A percentile compares a stretch with the other conserved stretches of the same genome.
phyloP scores from a whole-genome alignment of 2,888 invertebrate genomes.

The Steromphala cineraria region DNA sequence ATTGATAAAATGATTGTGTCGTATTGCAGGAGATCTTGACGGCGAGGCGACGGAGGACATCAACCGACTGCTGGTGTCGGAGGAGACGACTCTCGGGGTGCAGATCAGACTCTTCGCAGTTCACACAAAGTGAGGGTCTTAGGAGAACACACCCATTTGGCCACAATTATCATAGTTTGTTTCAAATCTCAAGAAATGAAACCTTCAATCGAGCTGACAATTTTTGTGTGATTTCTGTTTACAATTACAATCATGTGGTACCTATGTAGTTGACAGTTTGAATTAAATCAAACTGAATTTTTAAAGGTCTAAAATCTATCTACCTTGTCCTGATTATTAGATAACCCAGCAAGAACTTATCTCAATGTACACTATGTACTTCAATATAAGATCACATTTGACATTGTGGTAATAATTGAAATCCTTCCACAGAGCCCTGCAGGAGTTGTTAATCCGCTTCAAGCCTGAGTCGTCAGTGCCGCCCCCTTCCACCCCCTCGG shows the following conservation, averaged over 20 bases:
- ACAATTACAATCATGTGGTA: too few species aligned
- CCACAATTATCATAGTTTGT: too few species aligned
- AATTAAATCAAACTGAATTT: too few species aligned
- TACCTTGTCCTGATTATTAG: too few species aligned
- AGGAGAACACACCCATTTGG: too few species aligned
- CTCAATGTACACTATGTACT: too few species aligned
- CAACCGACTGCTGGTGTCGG: slow-evolving; percentile 3
- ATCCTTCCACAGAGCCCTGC: slow-evolving; percentile 80
- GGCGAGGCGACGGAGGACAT: slow-evolving; percentile 5
- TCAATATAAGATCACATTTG: background rate
- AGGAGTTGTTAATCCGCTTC: slow-evolving; percentile 85
- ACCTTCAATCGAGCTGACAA: too few species aligned
- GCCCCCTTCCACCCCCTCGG: slow-evolving; percentile 54
- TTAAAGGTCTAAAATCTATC: too few species aligned
- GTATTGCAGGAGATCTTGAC: slow-evolving; percentile 60
- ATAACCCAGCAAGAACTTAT: too few species aligned
- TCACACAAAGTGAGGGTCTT: slow-evolving; percentile 67
- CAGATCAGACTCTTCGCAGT: slow-evolving; percentile 70
- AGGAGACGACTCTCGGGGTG: slow-evolving; percentile 59
- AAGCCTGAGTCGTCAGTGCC: slow-evolving; percentile 67
- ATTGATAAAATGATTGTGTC: background rate
- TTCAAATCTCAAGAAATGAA: too few species aligned
- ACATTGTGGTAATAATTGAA: slow-evolving; percentile 22
- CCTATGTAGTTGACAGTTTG: too few species aligned
- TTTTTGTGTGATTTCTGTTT: too few species aligned